These are phyloP conservation scores for Cynopterus brachyotis DNA, from an alignment of 2,113 vertebrate species.

Conservation along the genomic window DNA sequence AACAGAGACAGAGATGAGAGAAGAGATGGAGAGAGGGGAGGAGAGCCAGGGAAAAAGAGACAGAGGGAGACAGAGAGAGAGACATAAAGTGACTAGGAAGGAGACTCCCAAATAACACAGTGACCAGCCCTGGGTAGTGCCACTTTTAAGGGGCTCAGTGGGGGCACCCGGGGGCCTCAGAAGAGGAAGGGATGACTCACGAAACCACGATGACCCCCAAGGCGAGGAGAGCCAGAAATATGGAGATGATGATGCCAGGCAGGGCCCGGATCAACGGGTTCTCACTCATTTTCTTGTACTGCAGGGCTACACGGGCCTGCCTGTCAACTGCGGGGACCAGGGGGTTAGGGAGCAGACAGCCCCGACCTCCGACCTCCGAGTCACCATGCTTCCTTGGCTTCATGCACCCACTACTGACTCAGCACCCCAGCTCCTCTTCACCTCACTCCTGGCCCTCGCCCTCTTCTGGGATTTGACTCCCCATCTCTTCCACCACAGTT, in stretches of 20 bases:
- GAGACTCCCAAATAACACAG: not conserved
- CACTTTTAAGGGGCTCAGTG: not conserved
- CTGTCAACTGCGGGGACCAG: not conserved
- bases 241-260: not conserved
- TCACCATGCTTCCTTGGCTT: not conserved
- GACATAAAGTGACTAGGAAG: not conserved
- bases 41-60: not conserved
- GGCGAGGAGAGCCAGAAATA: not conserved
- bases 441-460: not conserved
- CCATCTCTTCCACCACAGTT: not conserved
- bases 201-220: conserved; percentile 44
- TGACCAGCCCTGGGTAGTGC: not conserved
- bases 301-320: conserved; percentile 49
- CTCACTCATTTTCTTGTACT: rapidly evolving
- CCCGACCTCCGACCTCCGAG: rapidly evolving
- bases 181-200: conserved; percentile 36
- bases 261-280: not conserved
- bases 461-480: not conserved
- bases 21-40: not conserved
- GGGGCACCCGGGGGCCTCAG: not conserved
- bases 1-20: not conserved
- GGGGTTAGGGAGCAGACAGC: not conserved
- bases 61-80: not conserved
- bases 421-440: not conserved
- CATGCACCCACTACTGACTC: not conserved